Percentiles rank a stretch among this genome's conserved stretches.
phyloP scores from a whole-genome alignment of 1,140 invertebrate genomes.

The Aleiodes sp. region DNA sequence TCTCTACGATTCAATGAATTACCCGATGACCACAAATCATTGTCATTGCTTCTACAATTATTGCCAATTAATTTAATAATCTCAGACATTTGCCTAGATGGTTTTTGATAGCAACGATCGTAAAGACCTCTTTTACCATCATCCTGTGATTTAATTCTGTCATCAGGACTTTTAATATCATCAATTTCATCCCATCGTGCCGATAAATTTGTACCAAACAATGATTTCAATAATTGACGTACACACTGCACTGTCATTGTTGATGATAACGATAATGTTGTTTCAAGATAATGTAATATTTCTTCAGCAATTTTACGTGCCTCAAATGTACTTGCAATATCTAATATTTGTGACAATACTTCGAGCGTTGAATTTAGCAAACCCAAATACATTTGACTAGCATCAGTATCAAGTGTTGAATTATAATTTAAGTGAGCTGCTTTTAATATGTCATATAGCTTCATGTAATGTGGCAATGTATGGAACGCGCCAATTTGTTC shows the following conservation, averaged over 20 bases:
- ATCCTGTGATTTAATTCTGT: constrained; percentile 25
- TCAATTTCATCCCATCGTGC: constrained; percentile 71
- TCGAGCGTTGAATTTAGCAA: constrained; percentile 75
- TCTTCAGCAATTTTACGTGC: constrained; percentile 82
- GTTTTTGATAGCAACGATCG: constrained; percentile 57
- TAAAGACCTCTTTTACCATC: constrained; percentile 50
- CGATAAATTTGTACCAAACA: constrained; percentile 83
- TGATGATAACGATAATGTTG: constrained; percentile 76
- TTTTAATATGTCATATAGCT: constrained; percentile 78
- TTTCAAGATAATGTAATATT: constrained; percentile 79
- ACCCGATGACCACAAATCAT: constrained; percentile 33
- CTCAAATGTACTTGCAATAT: constrained; percentile 78
- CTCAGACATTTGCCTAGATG: constrained; percentile 52
- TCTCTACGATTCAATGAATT: constrained; percentile 46
- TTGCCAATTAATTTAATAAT: constrained; percentile 57
- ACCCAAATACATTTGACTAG: constrained; percentile 78
- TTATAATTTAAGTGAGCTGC: constrained; percentile 84
- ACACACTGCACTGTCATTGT: constrained; percentile 80
- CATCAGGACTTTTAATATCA: constrained; percentile 19
- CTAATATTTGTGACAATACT: constrained; percentile 79
- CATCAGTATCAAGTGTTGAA: constrained; percentile 77
- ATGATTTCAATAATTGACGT: constrained; percentile 82
- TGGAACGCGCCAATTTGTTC: constrained; percentile 72
- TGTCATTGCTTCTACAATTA: constrained; percentile 56
- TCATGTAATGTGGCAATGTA: constrained; percentile 78